phyloP scores from a whole-genome alignment of 1,140 invertebrate genomes.

The Rhopalosiphum padi region DNA sequence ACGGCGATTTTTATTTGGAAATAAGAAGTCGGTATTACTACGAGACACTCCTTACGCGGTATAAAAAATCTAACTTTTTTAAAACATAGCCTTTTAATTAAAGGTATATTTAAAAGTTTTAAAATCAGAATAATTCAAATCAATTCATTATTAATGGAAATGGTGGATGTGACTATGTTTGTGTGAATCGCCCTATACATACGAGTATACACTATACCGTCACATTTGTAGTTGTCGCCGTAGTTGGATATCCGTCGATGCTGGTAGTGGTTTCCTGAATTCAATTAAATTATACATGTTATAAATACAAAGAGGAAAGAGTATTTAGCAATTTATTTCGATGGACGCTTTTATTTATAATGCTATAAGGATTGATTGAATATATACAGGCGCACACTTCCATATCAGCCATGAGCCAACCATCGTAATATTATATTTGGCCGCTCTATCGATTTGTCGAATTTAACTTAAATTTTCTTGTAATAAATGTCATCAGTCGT shows the following conservation, averaged over 20 bases:
- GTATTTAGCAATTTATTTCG: not conserved
- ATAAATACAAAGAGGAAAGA: not conserved
- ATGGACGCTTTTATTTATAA: not conserved
- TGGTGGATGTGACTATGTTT: not conserved
- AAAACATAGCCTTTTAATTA: too few species aligned
- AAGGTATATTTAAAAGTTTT: too few species aligned
- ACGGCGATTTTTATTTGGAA: not conserved
- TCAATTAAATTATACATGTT: not conserved
- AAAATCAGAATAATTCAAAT: not conserved
- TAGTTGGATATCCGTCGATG: not conserved
- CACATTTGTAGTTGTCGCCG: not conserved
- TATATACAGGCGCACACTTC: not conserved
- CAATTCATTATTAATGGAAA: not conserved
- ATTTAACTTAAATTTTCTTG: too few species aligned
- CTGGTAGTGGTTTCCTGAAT: not conserved
- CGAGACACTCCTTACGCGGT: too few species aligned
- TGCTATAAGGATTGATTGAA: not conserved
- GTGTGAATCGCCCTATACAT: not conserved
- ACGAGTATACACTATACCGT: not conserved
- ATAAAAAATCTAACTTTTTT: too few species aligned
- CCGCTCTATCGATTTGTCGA: too few species aligned
- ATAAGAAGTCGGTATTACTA: not conserved
- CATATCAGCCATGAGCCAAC: not conserved
- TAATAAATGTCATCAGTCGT: too few species aligned
- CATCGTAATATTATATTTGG: too few species aligned